Evolutionary conservation across 1,140 invertebrate species (phyloP), one percentile per base, ranked within the genome.

Genomic region (Orius insidiosus): DNA sequence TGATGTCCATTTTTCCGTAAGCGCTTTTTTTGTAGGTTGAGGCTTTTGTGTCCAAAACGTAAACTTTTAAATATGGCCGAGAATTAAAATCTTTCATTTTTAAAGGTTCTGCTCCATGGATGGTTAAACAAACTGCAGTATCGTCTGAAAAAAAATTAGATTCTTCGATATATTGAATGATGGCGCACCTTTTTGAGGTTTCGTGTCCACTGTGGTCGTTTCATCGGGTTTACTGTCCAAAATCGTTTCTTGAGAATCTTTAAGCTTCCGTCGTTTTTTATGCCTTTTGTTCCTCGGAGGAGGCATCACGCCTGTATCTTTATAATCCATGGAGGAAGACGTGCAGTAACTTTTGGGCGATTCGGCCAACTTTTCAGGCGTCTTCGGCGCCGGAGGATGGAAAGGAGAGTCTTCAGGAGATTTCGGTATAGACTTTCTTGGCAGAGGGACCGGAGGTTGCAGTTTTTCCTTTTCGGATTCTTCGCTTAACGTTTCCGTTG

Each of bases 271-370:
- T 7, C 24, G 24, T 7, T 24, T 24, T 24, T 24, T 24, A 40
- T 15, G 9, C 9, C 11, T 15, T 40, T 18, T 10, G 38, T 40
- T 32, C 45, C 45, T 47, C 30, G 36, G 46, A 9, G 39, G 24
- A 1, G 46, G 46, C 14, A 48, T 31, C 11, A 30, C 39, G 13
- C 46, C 46, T 10, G 36, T 42, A 31, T 48, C 46, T 24, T 42
- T 41, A 15, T 48, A 48, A 5, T 48, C 46, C n/a, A 48, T 15
- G 14, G 46, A 48, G n/a, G 46, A 48, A 16, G 24, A 42, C n/a
- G 46, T 48, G 18, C 18, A 48, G 24, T 42, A 43, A 33, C 39
- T 48, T 9, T 30, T 11, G 42, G 46, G 46, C 33, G 46, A 48
- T 4, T 32, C 24, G 3, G 41, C 24, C 3, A 24, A n/a, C n/a